phyloP scores from a whole-genome alignment of 2,888 invertebrate genomes.

The Carabus problematicus region DNA sequence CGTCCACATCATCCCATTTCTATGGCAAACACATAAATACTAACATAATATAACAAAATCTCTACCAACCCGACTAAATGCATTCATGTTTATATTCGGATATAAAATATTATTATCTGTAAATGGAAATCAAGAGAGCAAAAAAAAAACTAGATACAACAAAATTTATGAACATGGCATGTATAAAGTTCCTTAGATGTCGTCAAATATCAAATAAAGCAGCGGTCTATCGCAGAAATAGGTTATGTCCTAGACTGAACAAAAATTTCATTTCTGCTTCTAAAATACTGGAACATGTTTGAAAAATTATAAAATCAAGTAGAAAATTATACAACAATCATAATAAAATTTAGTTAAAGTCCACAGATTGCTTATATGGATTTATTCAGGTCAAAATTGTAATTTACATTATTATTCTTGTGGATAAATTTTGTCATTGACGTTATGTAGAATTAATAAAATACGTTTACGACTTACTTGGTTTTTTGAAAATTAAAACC shows the following conservation, averaged over 20 bases:
- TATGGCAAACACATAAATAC: not conserved
- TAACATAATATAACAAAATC: slow-evolving; percentile 1
- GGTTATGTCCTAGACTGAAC: not conserved
- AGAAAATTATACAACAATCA: not conserved
- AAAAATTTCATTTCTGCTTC: not conserved
- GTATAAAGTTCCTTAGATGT: slow-evolving; percentile 15
- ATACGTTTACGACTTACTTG: too few species aligned
- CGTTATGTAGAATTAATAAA: too few species aligned
- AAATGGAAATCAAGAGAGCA: slow-evolving; percentile 18
- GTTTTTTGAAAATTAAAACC: too few species aligned
- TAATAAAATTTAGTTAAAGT: too few species aligned
- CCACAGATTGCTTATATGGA: too few species aligned
- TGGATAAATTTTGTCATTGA: too few species aligned
- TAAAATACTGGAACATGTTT: not conserved
- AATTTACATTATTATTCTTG: too few species aligned
- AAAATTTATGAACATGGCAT: slow-evolving; percentile 3
- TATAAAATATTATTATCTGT: slow-evolving; percentile 21
- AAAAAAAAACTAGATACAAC: slow-evolving; percentile 6
- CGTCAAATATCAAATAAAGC: slow-evolving; percentile 1
- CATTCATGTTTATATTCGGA: slow-evolving; percentile 5
- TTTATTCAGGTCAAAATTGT: too few species aligned
- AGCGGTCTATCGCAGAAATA: not conserved
- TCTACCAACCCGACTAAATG: not conserved
- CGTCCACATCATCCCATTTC: not conserved
- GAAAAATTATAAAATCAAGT: not conserved